A percentile compares a stretch with the other conserved stretches of the same genome.
Conservation (phyloP, 2,888 invertebrate species). For the Andrena marginata region DNA sequence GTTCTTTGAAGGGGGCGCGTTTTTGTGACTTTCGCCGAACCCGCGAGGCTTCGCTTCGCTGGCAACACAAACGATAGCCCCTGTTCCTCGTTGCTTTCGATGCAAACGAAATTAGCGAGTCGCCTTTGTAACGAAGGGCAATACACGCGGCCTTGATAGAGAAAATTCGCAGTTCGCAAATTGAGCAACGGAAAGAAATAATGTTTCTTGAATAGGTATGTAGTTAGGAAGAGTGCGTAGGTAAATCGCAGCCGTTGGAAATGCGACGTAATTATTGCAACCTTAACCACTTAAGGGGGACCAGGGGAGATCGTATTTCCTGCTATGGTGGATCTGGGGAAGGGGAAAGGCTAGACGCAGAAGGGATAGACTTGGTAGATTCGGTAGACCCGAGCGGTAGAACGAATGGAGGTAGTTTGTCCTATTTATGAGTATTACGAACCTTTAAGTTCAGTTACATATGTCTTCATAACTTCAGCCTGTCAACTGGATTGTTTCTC, state of each 20-base stretch:
- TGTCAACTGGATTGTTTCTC: no score
- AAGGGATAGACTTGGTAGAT: not conserved
- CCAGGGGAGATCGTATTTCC: slow-evolving; percentile 44
- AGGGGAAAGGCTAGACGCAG: slow-evolving; percentile 20
- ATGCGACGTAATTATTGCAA: slow-evolving; percentile 57
- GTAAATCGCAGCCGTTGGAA: slow-evolving; percentile 36
- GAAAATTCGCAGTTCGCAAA: slow-evolving; percentile 19
- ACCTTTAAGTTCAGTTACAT: no score
- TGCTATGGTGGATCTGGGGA: slow-evolving; percentile 22
- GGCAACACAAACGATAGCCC: not conserved
- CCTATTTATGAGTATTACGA: not conserved
- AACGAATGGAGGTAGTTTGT: not conserved
- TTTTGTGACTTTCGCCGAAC: no score
- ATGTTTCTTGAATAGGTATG: slow-evolving; percentile 22
- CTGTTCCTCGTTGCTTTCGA: slow-evolving; percentile 13
- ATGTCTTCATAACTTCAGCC: no score
- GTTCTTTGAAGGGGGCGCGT: no score
- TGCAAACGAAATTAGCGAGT: slow-evolving; percentile 35
- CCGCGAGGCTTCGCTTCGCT: not conserved
- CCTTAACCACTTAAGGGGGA: slow-evolving; percentile 55
- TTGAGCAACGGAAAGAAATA: slow-evolving; percentile 4
- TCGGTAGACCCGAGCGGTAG: not conserved
- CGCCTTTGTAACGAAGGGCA: slow-evolving; percentile 21
- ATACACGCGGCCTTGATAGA: not conserved
- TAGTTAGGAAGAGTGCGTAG: slow-evolving; percentile 8